A percentile compares a stretch with the other conserved stretches of the same genome.
phyloP scores from a whole-genome alignment of 1,140 invertebrate species.

The Drosophila trapezifrons region DNA sequence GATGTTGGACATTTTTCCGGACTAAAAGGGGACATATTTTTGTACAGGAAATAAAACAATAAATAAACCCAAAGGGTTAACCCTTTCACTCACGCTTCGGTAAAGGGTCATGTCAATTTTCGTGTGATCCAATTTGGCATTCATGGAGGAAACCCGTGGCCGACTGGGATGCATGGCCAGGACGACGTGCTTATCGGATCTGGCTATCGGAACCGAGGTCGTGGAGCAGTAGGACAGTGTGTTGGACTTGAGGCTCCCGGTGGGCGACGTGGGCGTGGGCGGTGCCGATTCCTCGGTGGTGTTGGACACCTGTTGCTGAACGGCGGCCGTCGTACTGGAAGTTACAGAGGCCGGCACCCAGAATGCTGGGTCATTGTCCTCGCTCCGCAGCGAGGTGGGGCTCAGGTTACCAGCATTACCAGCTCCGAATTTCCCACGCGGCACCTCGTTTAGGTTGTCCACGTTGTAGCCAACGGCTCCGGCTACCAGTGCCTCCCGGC shows the following conservation, averaged over 20 bases:
- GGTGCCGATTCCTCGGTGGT: conserved; percentile 84
- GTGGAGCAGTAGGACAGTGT: conserved; percentile 78
- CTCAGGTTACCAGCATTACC: conserved; percentile 79
- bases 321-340: conserved; percentile 41
- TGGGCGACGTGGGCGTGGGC: conserved; percentile 84
- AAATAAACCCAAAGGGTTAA: neutral
- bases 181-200: conserved; percentile 86
- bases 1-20: neutral
- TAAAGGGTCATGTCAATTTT: conserved; percentile 86
- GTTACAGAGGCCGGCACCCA: conserved; percentile 84
- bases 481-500: conserved; percentile 84
- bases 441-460: conserved; percentile 80
- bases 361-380: conserved; percentile 82
- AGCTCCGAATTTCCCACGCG: conserved; percentile 54
- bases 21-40: neutral
- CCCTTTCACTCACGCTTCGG: conserved; percentile 73
- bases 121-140: conserved; percentile 86
- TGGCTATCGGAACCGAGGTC: conserved; percentile 83
- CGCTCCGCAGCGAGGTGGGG: conserved; percentile 76
- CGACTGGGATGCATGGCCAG: conserved; percentile 84
- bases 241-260: conserved; percentile 80
- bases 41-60: neutral
- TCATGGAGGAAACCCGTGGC: conserved; percentile 85
- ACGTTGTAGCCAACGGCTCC: conserved; percentile 80
- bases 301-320: conserved; percentile 71